Base-by-base conservation (phyloP, 2,113 vertebrate species). In the Rhombomys opimus region DNA sequence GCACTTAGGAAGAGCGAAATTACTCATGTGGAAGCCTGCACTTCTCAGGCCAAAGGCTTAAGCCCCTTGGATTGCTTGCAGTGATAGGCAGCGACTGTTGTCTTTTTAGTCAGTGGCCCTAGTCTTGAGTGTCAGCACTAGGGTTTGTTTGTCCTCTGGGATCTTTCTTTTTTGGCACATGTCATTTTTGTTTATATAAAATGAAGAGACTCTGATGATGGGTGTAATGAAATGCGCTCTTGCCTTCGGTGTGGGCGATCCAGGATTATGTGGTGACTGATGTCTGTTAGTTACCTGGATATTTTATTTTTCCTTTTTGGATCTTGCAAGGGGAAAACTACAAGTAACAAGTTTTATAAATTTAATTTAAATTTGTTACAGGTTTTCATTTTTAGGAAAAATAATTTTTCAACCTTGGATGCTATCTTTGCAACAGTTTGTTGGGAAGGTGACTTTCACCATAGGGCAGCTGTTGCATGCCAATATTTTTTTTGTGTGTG, bases 261-360 rank as follows among this genome's bases (percentile, higher is more conserved):
- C 97, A 98, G 98, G 98, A 98, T 98, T 98, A 98, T 98, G 98
- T 99, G 98, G 98, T 98, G 98, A 99, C 98, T 99, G 98, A 98
- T 99, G 98, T 98, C 98, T 98, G 98, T 99, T 98, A 98, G 98
- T 99, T 98, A 97, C 97, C 98, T 99, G 97, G 98, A 98, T 96
- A 27, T 96, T 99, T 98, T 98, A 88, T 96, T 98, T 46, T 96
- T 27, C 94, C 98, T 98, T 98, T 98, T 98, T 95, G 96, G 96
- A 97, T 97, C 98, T 99, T 98, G 97, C 98, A 98, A 98, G 97
- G 97, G 98, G 96, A 97, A 96, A 95, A 98, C 98, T 99, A 98
- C 96, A 97, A 97, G 98, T 98, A 98, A 98, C 98, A 98, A 98
- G 98, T 99, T 99, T 99, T 99, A 98, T 99, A 99, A 98, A 98